A percentile compares a stretch with the other conserved stretches of the same genome.
Evolutionary conservation across 1,140 invertebrate genomes (phyloP).

Genomic region (Wiebesia pumilae): DNA sequence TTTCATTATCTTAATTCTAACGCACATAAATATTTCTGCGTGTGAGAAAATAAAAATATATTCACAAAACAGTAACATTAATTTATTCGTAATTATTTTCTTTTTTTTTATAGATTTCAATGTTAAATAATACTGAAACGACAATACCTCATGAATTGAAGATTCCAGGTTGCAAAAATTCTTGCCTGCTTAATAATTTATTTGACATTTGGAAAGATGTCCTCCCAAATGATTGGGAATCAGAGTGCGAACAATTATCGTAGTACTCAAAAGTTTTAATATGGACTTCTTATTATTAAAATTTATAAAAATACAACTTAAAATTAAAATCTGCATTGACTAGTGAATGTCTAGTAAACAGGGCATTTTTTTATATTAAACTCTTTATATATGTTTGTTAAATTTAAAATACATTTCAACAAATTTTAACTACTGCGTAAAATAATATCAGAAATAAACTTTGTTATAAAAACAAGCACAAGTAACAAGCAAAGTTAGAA

Average conservation of each 20-base stretch:
- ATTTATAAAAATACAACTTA: too few relatives aligned
- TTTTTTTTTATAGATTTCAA: constrained; percentile 49
- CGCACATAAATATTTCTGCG: not conserved
- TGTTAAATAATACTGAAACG: constrained; percentile 60
- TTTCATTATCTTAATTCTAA: not conserved
- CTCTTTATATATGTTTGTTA: too few relatives aligned
- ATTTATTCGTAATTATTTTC: not conserved
- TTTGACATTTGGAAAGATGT: constrained; percentile 68
- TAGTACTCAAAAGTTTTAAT: not conserved
- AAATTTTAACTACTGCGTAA: too few relatives aligned
- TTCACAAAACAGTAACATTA: not conserved
- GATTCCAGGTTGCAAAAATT: constrained; percentile 73
- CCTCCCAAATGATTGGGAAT: constrained; percentile 74
- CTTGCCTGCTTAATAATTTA: constrained; percentile 73
- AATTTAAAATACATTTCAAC: too few relatives aligned
- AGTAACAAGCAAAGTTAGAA: too few relatives aligned
- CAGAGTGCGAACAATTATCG: constrained; percentile 68
- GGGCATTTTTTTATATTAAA: too few relatives aligned
- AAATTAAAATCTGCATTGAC: too few relatives aligned
- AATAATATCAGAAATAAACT: too few relatives aligned
- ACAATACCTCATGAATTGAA: constrained; percentile 56
- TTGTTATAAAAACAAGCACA: too few relatives aligned
- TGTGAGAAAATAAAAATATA: not conserved
- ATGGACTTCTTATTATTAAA: not conserved
- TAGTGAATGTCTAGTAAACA: too few relatives aligned